Evolutionary conservation across 2,888 invertebrate species (phyloP).

Genomic region (Tipula unca): DNA sequence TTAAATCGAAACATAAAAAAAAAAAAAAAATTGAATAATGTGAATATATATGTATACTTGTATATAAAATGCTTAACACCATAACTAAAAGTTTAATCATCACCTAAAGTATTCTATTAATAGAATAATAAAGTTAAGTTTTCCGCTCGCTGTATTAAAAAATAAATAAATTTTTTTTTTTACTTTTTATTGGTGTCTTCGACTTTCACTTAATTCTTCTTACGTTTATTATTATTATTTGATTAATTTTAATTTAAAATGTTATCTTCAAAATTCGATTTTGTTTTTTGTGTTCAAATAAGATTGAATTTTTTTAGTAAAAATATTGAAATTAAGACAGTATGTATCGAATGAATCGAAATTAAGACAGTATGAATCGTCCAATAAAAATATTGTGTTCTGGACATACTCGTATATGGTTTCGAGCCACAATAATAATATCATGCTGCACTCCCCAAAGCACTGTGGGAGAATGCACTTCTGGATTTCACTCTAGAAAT

Average conservation of each 20-base stretch:
- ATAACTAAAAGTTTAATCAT: neutral
- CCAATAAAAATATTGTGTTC: too few relatives aligned
- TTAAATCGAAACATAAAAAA: neutral
- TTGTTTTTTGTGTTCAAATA: neutral
- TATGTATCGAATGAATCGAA: too few relatives aligned
- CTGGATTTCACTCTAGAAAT: too few relatives aligned
- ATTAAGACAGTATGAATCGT: too few relatives aligned
- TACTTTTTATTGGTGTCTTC: neutral
- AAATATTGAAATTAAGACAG: too few relatives aligned
- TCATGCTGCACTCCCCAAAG: too few relatives aligned
- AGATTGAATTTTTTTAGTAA: neutral
- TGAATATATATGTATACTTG: neutral
- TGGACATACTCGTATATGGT: too few relatives aligned
- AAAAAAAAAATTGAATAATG: neutral
- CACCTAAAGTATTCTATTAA: neutral
- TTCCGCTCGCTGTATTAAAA: neutral
- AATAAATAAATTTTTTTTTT: neutral
- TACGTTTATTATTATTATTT: neutral
- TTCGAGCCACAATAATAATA: too few relatives aligned
- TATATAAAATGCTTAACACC: neutral
- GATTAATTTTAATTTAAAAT: neutral
- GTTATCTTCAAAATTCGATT: neutral
- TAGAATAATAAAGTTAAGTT: neutral
- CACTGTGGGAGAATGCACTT: too few relatives aligned
- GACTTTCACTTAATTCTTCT: neutral